These are phyloP conservation scores for Serilophus lunatus DNA, from an alignment of 2,113 vertebrate genomes.

Conservation along the genomic window DNA sequence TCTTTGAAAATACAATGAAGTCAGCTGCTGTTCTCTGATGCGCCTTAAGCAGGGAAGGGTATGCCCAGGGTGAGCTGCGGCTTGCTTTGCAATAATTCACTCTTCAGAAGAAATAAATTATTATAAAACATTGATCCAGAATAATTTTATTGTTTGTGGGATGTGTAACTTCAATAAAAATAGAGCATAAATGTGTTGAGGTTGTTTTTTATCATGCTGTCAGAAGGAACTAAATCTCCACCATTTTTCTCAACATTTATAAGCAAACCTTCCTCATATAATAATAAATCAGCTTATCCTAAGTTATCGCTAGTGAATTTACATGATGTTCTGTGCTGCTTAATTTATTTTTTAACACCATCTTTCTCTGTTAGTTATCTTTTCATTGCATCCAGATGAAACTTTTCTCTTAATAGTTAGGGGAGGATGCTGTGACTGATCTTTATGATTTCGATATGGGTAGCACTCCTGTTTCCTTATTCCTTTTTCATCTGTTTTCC, in stretches of 20 bases:
- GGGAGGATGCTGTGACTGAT: background rate
- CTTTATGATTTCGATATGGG: background rate
- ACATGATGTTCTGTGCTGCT: background rate
- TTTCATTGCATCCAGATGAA: background rate
- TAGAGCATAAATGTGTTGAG: background rate
- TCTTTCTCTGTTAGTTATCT: background rate
- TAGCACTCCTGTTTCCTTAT: background rate
- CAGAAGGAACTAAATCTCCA: background rate
- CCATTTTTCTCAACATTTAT: background rate
- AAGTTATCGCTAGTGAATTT: background rate
- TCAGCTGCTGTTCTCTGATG: background rate
- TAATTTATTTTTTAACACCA: background rate
- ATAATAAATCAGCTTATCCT: slow-evolving; percentile 5
- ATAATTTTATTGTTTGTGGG: slow-evolving; percentile 15
- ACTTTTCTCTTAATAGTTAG: background rate
- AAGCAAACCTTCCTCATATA: background rate
- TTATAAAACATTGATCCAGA: background rate
- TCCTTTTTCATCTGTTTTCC: background rate
- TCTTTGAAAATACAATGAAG: background rate
- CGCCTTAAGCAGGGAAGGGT: background rate
- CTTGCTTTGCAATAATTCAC: slow-evolving; percentile 21
- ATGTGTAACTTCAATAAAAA: slow-evolving; percentile 27
- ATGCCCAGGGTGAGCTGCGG: background rate
- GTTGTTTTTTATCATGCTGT: background rate
- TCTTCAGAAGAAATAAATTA: background rate